Conservation (phyloP, 2,113 vertebrate species). For the Dascyllus trimaculatus region DNA sequence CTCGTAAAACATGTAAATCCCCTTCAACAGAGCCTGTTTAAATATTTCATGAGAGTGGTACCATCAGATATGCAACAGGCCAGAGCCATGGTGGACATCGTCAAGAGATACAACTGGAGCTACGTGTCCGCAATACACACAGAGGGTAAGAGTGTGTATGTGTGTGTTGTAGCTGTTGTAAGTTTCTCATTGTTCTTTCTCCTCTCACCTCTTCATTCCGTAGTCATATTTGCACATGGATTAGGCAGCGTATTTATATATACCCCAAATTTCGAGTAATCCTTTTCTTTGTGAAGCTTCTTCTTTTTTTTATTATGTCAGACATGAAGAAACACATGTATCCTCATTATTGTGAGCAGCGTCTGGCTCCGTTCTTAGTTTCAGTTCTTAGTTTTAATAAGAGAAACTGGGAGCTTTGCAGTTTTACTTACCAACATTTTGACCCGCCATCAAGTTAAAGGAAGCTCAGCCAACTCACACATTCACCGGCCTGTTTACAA, state of each 20-base stretch:
- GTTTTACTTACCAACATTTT: background rate
- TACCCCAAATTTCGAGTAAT: background rate
- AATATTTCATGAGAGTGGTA: slow-evolving; percentile 99
- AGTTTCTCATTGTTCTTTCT: background rate
- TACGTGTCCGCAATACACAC: slow-evolving; percentile 99
- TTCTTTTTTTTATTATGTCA: background rate
- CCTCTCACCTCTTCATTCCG: background rate
- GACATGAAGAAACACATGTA: background rate
- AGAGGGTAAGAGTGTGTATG: slow-evolving; percentile 87
- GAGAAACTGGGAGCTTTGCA: background rate
- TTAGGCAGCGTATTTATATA: background rate
- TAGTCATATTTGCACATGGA: background rate
- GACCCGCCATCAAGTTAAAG: background rate
- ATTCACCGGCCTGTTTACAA: too few relatives aligned
- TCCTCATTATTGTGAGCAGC: background rate
- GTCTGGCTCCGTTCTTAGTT: background rate
- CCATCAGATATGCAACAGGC: slow-evolving; percentile 98
- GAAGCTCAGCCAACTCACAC: background rate
- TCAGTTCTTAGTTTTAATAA: background rate
- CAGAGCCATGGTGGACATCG: slow-evolving; percentile 98
- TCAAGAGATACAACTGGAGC: slow-evolving; percentile 98
- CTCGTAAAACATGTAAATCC: slow-evolving; percentile 32
- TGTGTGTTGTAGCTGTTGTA: background rate
- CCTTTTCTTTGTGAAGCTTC: background rate
- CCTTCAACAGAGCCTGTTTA: slow-evolving; percentile 88